Evolutionary conservation across 1,140 invertebrate genomes (phyloP), one percentile per base, ranked within the genome.

Genomic region (Lethocerus indicus): DNA sequence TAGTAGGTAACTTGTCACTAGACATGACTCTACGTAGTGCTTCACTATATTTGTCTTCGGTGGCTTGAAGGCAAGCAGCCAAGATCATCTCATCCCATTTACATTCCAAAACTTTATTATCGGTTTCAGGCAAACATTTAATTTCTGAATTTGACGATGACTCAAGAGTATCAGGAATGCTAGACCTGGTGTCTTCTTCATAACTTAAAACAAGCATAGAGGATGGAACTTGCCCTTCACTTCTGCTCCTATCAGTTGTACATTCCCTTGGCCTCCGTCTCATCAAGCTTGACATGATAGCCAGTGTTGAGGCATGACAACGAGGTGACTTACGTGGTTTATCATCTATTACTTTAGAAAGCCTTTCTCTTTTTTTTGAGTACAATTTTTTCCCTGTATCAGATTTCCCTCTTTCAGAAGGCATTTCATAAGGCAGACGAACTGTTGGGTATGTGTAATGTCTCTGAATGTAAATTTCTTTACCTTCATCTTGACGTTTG

Each of bases 231-330:
- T n/a, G n/a, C n/a, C n/a, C n/a, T n/a, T n/a, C n/a, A n/a, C n/a
- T n/a, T n/a, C n/a, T n/a, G n/a, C n/a, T n/a, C n/a, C n/a, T n/a
- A n/a, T n/a, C n/a, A n/a, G n/a, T n/a, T 2, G 40, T 42, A 39
- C 36, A 39, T 39, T 39, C 36, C 13, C 36, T 39, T 21, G 23
- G 23, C 18, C 16, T 16, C 9, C 36, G 18, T n/a, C 14, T 6
- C 16, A 39, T 5, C 5, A 39, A 39, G 23, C 23, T 39, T 45
- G 78, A 80, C 51, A 88, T 73, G 49, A 87, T 82, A 0, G 84
- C 85, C 27, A 87, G 61, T 0, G 85, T 88, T 0, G 83, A 86
- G 0, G 83, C 83, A 58, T 88, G 85, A 61, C 86, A 85, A 26
- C 85, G 65, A 0, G 85, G 85, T 2, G 83, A 86, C 58, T 87